phyloP scores from a whole-genome alignment of 1,140 invertebrate genomes.

The Megalonaias nervosa region DNA sequence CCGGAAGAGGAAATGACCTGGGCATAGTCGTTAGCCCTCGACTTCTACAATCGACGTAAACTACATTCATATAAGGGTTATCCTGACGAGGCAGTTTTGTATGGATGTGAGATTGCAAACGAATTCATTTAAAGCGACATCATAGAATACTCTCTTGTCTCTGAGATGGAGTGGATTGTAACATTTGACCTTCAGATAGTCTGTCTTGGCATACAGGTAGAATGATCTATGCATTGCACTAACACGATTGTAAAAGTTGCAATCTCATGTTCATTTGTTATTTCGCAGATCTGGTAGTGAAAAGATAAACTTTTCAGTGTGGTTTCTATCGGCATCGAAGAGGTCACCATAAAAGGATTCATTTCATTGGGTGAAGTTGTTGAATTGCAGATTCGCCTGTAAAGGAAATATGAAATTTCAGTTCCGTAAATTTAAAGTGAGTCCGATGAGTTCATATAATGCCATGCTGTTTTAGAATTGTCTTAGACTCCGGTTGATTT shows the following conservation, averaged over 20 bases:
- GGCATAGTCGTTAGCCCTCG: constrained; percentile 29
- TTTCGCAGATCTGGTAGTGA: constrained; percentile 21
- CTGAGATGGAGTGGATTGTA: constrained; percentile 19
- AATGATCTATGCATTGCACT: constrained; percentile 29
- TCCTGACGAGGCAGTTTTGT: constrained; percentile 38
- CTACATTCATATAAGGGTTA: constrained; percentile 16
- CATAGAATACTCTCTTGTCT: constrained; percentile 33
- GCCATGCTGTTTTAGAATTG: no score
- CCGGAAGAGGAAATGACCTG: constrained; percentile 8
- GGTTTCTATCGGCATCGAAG: no score
- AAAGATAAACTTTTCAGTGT: no score
- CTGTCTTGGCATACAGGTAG: constrained; percentile 18
- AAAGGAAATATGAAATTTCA: no score
- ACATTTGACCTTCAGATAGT: constrained; percentile 32
- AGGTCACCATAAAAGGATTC: no score
- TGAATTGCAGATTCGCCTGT: no score
- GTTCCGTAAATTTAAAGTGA: no score
- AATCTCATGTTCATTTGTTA: constrained; percentile 41
- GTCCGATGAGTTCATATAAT: no score
- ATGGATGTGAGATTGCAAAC: constrained; percentile 39
- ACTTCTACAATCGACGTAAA: constrained; percentile 38
- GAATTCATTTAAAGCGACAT: constrained; percentile 30
- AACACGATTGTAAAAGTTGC: constrained; percentile 33
- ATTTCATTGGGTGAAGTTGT: no score
- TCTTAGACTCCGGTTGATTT: no score